Conservation (phyloP, 1,140 invertebrate species). For the Scaptomyza graminum region DNA sequence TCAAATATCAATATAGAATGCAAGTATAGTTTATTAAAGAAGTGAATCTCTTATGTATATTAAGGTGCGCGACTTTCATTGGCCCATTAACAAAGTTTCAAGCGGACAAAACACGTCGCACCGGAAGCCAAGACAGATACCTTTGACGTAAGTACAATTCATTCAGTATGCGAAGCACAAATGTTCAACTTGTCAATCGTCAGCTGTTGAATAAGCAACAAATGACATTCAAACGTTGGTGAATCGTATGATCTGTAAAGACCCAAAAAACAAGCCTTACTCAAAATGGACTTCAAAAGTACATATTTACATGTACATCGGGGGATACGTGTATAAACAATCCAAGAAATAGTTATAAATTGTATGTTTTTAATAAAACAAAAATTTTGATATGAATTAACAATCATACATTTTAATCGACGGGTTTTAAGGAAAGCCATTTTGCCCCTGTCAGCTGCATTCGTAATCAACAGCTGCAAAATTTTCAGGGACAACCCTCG, state of each 20-base stretch:
- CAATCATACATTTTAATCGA: background rate
- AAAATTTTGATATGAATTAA: background rate
- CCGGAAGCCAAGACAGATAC: constrained; percentile 18
- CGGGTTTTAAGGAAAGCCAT: background rate
- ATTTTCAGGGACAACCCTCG: constrained; percentile 1
- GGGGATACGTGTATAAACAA: no score
- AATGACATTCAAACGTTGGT: constrained; percentile 1
- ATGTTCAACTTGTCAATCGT: background rate
- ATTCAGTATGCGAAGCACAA: constrained; percentile 23
- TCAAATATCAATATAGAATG: no score
- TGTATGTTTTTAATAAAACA: no score
- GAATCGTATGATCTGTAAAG: background rate
- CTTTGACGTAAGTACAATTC: constrained; percentile 41
- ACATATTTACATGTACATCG: background rate
- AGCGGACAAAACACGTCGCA: constrained; percentile 7
- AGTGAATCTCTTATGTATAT: background rate
- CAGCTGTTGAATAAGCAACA: constrained; percentile 24
- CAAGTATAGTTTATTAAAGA: background rate
- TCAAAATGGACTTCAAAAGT: background rate
- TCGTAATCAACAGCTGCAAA: constrained; percentile 11
- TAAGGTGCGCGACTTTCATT: constrained; percentile 23
- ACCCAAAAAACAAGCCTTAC: background rate
- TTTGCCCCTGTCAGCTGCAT: background rate
- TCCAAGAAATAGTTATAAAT: no score
- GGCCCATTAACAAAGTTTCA: constrained; percentile 7